Evolutionary conservation across 2,888 invertebrate genomes (phyloP), one percentile per base, ranked within the genome.

Genomic region (Neria commutata): DNA sequence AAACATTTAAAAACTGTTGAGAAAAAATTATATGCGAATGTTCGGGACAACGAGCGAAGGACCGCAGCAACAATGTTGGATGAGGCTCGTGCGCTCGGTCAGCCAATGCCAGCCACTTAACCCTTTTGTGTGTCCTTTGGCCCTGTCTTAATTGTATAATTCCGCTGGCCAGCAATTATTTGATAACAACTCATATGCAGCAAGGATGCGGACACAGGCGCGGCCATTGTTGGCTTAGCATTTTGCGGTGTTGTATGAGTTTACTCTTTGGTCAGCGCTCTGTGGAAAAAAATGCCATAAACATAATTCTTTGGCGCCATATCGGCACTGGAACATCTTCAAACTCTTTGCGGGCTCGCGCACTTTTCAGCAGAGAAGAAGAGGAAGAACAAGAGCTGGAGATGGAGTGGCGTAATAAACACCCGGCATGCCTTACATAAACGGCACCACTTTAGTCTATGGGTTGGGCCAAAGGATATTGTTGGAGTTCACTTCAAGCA

Each of bases 141-240:
- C 59, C 62, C 62, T 70, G 70, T 70, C 75, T 78, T 80, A 79
- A 81, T 80, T 81, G 78, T 76, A 73, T 73, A 72, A 71, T 73
- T 73, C 69, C 69, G 67, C 68, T 70, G 70, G 74, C 75, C 77
- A 74, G 75, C 79, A 81, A 80, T 81, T 80, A 80, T 80, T 79
- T 81, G 81, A 80, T 81, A 80, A 80, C 70, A 72, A 68, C 70
- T 74, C 69, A 67, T 67, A 63, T 65, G 19, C 42, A 42, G 37
- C 37, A 42, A 37, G 37, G 42, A 42, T 42, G 21, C 21, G 5
- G n/a, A n/a, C 37, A 5, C 6, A 8, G 4, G 16, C 37, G 37
- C 11, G 6, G 37, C 4, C n/a, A 14, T 14, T 37, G 8, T n/a
- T 8, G n/a, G n/a, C 4, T 4, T 37, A 37, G 6, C 4, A 14